Evolutionary conservation across 2,888 invertebrate species (phyloP).

Genomic region (Therioaphis trifolii): DNA sequence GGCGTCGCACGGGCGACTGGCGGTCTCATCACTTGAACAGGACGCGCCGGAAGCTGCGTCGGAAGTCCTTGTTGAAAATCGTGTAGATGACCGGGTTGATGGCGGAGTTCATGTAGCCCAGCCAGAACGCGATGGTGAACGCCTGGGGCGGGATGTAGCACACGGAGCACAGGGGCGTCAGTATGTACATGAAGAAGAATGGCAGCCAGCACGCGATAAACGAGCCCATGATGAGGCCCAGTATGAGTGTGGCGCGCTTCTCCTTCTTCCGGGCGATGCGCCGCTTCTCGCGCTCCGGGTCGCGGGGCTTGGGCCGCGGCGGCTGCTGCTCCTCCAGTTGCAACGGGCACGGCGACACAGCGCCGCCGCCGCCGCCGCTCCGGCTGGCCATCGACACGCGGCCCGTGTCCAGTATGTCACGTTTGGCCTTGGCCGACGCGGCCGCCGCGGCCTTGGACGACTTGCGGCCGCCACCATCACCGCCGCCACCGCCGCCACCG

Average conservation of each 20-base stretch:
- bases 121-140: constrained; percentile 94
- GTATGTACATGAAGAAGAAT: constrained; percentile 93
- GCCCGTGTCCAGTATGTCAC: constrained; percentile 67
- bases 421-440: constrained; percentile 66
- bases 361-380: constrained; percentile 17
- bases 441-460: constrained; percentile 76
- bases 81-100: constrained; percentile 96
- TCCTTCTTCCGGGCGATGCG: constrained; percentile 94
- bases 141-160: constrained; percentile 85
- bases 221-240: constrained; percentile 98
- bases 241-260: constrained; percentile 93
- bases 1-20: not conserved
- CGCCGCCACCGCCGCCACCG: constrained; percentile 65
- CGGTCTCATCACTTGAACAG: constrained; percentile 80
- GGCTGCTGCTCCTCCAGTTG: constrained; percentile 66
- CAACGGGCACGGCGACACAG: not conserved
- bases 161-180: constrained; percentile 79
- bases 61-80: constrained; percentile 97
- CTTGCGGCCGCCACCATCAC: constrained; percentile 71
- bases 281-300: constrained; percentile 93
- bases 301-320: constrained; percentile 84
- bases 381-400: constrained; percentile 71
- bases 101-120: constrained; percentile 97
- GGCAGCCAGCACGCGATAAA: constrained; percentile 99
- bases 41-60: constrained; percentile 93